Conservation (phyloP, 2,888 invertebrate genomes). For the Nomada ferruginata region DNA sequence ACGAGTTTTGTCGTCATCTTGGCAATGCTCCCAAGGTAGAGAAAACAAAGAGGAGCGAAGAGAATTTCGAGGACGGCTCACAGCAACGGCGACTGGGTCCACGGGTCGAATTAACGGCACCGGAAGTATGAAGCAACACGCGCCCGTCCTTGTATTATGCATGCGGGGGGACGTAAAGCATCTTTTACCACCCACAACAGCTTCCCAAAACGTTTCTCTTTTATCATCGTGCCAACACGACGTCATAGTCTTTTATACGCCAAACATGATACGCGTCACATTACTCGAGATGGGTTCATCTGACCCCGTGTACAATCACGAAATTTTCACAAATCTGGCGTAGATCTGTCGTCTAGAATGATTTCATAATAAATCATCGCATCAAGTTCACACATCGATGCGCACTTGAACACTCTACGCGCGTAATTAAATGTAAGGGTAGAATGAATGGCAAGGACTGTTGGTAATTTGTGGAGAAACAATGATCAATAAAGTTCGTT, state of each 20-base stretch:
- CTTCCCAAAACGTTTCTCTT: slow-evolving; percentile 55
- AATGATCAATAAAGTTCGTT: no score
- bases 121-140: slow-evolving; percentile 57
- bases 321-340: slow-evolving; percentile 29
- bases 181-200: slow-evolving; percentile 65
- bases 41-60: slow-evolving; percentile 58
- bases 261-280: slow-evolving; percentile 55
- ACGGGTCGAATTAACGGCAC: slow-evolving; percentile 67
- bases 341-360: neutral
- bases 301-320: slow-evolving; percentile 22
- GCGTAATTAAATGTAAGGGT: no score
- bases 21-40: slow-evolving; percentile 63
- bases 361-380: no score
- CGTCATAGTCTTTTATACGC: slow-evolving; percentile 28
- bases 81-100: slow-evolving; percentile 48
- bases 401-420: no score
- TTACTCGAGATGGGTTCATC: slow-evolving; percentile 52
- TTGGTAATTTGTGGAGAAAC: no score
- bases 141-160: slow-evolving; percentile 59
- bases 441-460: no score
- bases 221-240: slow-evolving; percentile 49
- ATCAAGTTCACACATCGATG: no score
- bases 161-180: slow-evolving; percentile 52
- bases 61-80: slow-evolving; percentile 46
- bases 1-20: slow-evolving; percentile 51